Evolutionary conservation across 1,140 invertebrate genomes (phyloP), one percentile per base, ranked within the genome.

Genomic region (Lepidurus arcticus): DNA sequence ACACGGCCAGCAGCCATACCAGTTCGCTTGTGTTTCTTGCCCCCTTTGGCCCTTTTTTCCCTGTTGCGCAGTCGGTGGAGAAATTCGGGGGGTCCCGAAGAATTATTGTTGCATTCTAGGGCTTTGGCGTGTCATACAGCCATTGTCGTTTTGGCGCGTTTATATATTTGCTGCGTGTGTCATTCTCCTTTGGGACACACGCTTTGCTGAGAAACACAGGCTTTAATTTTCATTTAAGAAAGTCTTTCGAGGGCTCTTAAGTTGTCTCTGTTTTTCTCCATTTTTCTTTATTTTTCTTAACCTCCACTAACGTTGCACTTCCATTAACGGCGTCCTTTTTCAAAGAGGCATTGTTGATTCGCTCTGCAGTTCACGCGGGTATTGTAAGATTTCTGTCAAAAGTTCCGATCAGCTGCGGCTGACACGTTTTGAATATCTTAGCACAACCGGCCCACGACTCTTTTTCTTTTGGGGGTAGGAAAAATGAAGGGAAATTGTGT

Each of bases 351-450:
- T 65, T 65, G 53, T 21, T 9, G 16, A 13, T 65, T 65, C 53
- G 21, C 21, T 6, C 53, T 7, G 53, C 16, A 16, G 0, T 65
- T 21, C 53, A n/a, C 21, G 53, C 53, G 21, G 3, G 16, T 65
- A n/a, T 65, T 65, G 53, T 65, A 7, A 65, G 16, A 34, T 21
- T 65, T 65, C 53, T 6, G 53, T 13, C n/a, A 13, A 21, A 65
- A 16, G 53, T 21, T 34, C 4, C 34, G 53, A 65, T 65, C 53
- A 65, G 13, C 9, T 9, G 53, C 53, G 53, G 53, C 16, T 65
- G 53, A 65, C 53, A 65, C 16, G 53, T 65, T 65, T 65, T 65
- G 9, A 65, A 65, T 65, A 65, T 16, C 53, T 65, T 65, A n/a
- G 16, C 16, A 65, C 53, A 34, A 34, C 34, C 34, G 34, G 34